phyloP scores from a whole-genome alignment of 1,140 invertebrate species.

The Coptotermes formosanus region DNA sequence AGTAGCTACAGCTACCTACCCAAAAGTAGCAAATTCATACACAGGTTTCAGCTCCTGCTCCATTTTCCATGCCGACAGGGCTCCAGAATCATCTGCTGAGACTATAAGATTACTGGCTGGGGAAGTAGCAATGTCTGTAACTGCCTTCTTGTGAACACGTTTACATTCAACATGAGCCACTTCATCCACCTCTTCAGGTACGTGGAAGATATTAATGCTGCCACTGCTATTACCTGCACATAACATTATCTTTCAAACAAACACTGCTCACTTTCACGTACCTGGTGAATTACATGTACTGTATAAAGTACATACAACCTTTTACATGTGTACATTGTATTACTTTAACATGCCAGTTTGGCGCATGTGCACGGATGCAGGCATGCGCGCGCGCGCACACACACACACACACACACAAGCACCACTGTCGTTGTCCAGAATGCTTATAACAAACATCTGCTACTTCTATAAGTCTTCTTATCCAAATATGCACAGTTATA shows the following conservation, averaged over 20 bases:
- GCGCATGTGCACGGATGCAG: too few species aligned
- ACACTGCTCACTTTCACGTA: too few species aligned
- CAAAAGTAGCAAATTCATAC: not conserved
- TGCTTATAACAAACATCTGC: too few species aligned
- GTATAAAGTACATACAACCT: too few species aligned
- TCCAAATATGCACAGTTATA: too few species aligned
- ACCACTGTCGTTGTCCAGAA: too few species aligned
- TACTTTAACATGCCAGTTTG: too few species aligned
- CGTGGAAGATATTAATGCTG: not conserved
- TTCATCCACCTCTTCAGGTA: not conserved
- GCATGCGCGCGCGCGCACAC: too few species aligned
- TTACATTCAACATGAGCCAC: not conserved
- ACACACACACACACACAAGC: too few species aligned
- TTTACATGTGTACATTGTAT: too few species aligned
- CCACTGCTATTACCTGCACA: not conserved
- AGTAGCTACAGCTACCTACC: not conserved
- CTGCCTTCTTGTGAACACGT: not conserved
- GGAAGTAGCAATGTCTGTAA: not conserved
- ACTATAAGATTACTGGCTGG: constrained; percentile 35
- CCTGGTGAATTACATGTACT: too few species aligned
- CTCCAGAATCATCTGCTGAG: constrained; percentile 41
- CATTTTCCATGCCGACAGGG: constrained; percentile 38
- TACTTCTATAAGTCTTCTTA: too few species aligned
- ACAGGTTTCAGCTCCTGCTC: constrained; percentile 6
- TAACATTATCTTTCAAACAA: not conserved